Evolutionary conservation across 2,888 invertebrate species (phyloP).

Genomic region (Gari tellinella): DNA sequence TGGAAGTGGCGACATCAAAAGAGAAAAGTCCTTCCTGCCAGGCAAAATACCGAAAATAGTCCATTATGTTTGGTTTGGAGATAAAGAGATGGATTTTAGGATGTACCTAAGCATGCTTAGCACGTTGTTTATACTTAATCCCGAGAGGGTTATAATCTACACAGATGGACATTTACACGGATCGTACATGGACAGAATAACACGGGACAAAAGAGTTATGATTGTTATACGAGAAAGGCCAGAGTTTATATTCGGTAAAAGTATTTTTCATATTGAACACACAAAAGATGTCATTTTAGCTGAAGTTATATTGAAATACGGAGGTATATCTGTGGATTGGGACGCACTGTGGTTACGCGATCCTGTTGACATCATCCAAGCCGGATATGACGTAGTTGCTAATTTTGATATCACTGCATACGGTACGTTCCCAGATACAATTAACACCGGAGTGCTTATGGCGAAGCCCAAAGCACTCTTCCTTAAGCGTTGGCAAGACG

Average conservation of each 20-base stretch:
- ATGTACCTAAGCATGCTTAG: slow-evolving; percentile 80
- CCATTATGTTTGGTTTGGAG: slow-evolving; percentile 81
- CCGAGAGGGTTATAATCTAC: slow-evolving; percentile 78
- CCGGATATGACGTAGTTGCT: slow-evolving; percentile 77
- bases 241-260: slow-evolving; percentile 64
- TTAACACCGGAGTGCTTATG: slow-evolving; percentile 77
- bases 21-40: slow-evolving; percentile 40
- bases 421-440: slow-evolving; percentile 67
- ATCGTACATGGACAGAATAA: slow-evolving; percentile 71
- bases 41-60: slow-evolving; percentile 78
- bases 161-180: slow-evolving; percentile 74
- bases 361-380: slow-evolving; percentile 62
- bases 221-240: slow-evolving; percentile 68
- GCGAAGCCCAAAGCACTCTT: slow-evolving; percentile 74
- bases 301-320: slow-evolving; percentile 80
- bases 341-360: slow-evolving; percentile 80
- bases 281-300: slow-evolving; percentile 80
- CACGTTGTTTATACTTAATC: slow-evolving; percentile 74
- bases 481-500: slow-evolving; percentile 67
- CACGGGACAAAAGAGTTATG: slow-evolving; percentile 63
- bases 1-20: slow-evolving; percentile 60
- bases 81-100: slow-evolving; percentile 73
- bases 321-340: slow-evolving; percentile 82
- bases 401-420: slow-evolving; percentile 77
- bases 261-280: slow-evolving; percentile 72